These are phyloP conservation scores for Drosophila yooni DNA, from an alignment of 2,888 invertebrate species.

Conservation along the genomic window DNA sequence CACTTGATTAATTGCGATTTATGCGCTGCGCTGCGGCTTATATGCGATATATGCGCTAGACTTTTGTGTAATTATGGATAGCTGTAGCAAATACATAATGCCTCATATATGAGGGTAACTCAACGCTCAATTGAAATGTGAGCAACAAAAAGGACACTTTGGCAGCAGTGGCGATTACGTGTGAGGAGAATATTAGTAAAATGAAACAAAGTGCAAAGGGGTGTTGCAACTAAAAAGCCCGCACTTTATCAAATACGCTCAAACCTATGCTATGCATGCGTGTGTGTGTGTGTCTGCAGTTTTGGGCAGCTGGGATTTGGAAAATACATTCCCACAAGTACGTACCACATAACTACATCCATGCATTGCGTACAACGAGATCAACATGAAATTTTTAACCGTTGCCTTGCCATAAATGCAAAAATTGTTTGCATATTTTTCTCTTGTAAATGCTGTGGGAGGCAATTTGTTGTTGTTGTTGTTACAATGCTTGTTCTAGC, in stretches of 20 bases:
- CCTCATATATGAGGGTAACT: slow-evolving; percentile 62
- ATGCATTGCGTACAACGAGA: slow-evolving; percentile 47
- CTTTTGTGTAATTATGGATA: slow-evolving; percentile 67
- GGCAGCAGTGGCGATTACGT: slow-evolving; percentile 40
- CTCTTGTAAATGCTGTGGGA: slow-evolving; percentile 28
- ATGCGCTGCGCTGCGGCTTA: slow-evolving; percentile 71
- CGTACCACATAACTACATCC: neutral
- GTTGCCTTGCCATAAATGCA: slow-evolving; percentile 56
- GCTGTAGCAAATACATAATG: slow-evolving; percentile 37
- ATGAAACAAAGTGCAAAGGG: slow-evolving; percentile 50
- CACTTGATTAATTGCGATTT: slow-evolving; percentile 81
- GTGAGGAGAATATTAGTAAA: slow-evolving; percentile 35
- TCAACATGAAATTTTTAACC: slow-evolving; percentile 48
- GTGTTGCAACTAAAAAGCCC: slow-evolving; percentile 35
- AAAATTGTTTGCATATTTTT: slow-evolving; percentile 61
- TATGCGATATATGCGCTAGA: slow-evolving; percentile 65
- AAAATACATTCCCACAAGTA: slow-evolving; percentile 47
- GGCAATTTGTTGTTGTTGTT: slow-evolving; percentile 15
- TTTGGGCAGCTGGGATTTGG: slow-evolving; percentile 50
- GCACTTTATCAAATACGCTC: slow-evolving; percentile 43
- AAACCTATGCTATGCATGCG: slow-evolving; percentile 54
- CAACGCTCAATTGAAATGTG: slow-evolving; percentile 50
- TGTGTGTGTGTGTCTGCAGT: neutral
- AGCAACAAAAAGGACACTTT: slow-evolving; percentile 54
- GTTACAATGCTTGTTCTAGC: slow-evolving; percentile 38